A percentile compares a stretch with the other conserved stretches of the same genome.
phyloP scores from a whole-genome alignment of 1,140 invertebrate species.

The Psix sp. region DNA sequence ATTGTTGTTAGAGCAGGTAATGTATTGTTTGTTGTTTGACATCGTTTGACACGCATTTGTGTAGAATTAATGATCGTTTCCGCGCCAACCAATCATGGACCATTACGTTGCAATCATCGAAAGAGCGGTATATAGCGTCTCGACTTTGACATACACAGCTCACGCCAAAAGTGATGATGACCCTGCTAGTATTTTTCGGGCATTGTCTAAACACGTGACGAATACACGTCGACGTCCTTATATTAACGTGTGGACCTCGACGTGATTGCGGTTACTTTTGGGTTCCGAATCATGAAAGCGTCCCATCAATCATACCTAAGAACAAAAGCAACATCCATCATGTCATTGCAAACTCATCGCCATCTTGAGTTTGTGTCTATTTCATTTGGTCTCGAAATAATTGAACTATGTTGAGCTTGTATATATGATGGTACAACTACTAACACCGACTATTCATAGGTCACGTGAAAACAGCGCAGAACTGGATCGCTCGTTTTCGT shows the following conservation, averaged over 20 bases:
- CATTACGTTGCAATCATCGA: constrained; percentile 44
- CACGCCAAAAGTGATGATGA: too few species aligned
- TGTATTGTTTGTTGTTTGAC: constrained; percentile 58
- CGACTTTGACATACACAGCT: neutral
- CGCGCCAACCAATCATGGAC: constrained; percentile 43
- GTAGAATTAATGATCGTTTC: constrained; percentile 49
- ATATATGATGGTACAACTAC: constrained; percentile 14
- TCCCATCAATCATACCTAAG: constrained; percentile 50
- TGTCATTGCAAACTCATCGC: constrained; percentile 16
- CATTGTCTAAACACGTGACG: constrained; percentile 17
- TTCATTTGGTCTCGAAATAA: constrained; percentile 9
- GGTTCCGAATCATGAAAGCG: too few species aligned
- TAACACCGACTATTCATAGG: constrained; percentile 2
- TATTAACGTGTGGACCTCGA: too few species aligned
- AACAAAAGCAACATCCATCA: constrained; percentile 54
- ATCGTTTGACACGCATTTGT: constrained; percentile 42
- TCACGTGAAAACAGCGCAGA: constrained; percentile 21
- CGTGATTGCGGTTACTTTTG: too few species aligned
- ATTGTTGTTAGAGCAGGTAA: constrained; percentile 57
- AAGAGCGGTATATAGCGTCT: constrained; percentile 16
- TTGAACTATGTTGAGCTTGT: constrained; percentile 10
- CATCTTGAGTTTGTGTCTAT: neutral
- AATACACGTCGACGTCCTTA: too few species aligned
- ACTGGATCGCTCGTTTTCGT: constrained; percentile 20
- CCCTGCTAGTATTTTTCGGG: too few species aligned